These are phyloP conservation scores for Cryptus armator DNA, from an alignment of 2,888 invertebrate species.

Conservation along the genomic window DNA sequence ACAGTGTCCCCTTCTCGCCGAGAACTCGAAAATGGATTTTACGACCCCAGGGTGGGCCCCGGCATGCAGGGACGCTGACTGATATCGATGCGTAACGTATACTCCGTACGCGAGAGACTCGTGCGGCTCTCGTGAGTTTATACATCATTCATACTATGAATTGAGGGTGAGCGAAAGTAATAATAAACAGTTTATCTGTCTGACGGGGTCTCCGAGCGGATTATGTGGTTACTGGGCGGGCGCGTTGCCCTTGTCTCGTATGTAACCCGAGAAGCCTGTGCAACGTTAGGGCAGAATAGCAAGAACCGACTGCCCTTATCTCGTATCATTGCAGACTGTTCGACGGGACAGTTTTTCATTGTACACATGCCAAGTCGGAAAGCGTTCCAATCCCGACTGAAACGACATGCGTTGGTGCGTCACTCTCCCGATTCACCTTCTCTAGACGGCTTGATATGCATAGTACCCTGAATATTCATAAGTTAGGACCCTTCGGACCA, in stretches of 20 bases:
- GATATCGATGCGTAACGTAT: slow-evolving; percentile 72
- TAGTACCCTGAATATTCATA: slow-evolving; percentile 77
- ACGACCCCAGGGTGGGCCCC: slow-evolving; percentile 56
- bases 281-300: slow-evolving; percentile 66
- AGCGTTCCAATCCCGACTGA: slow-evolving; percentile 12
- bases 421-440: slow-evolving; percentile 22
- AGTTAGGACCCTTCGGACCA: slow-evolving; percentile 62
- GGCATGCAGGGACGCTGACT: slow-evolving; percentile 73
- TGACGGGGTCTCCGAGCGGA: slow-evolving; percentile 75
- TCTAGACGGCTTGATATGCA: slow-evolving; percentile 59
- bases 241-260: slow-evolving; percentile 52
- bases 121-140: slow-evolving; percentile 1
- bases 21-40: slow-evolving; percentile 74
- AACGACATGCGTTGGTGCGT: slow-evolving; percentile 43
- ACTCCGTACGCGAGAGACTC: slow-evolving; percentile 34
- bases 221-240: slow-evolving; percentile 70
- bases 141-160: slow-evolving; percentile 39
- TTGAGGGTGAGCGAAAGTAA: slow-evolving; percentile 73
- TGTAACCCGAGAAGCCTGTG: slow-evolving; percentile 73
- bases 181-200: slow-evolving; percentile 82
- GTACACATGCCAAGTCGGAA: slow-evolving; percentile 22
- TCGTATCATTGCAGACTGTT: slow-evolving; percentile 65
- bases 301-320: slow-evolving; percentile 74
- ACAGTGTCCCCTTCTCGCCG: neutral
- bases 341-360: slow-evolving; percentile 4